Base-by-base conservation (phyloP, 2,113 vertebrate genomes). In the Pangasianodon gigas region DNA sequence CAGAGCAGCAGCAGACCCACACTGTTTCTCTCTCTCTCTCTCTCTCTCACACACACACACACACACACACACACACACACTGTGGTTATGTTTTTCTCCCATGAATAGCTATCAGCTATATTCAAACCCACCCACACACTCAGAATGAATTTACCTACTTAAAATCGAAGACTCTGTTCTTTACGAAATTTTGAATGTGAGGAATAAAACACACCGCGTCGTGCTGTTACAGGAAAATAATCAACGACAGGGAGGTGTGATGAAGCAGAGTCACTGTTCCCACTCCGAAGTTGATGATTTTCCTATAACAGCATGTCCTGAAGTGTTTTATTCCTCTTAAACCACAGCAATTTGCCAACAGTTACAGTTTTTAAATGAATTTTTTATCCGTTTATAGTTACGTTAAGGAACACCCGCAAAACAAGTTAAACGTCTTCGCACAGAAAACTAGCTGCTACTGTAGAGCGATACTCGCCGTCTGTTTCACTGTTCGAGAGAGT, bases 91-190 rank as follows among this genome's bases (percentile, higher is more conserved):
- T 84, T 85, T 65, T 87, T 41, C 74, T 87, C 44, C 81, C 90
- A 87, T 46, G 74, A 74, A 84, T 84, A 89, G 84, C 88, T 82
- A 82, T 52, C 88, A 87, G 90, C 88, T 79, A 85, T 89, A 86
- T 84, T 86, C 82, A 26, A 91, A 88, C 84, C 80, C 90, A 81
- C 90, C 87, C 87, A 91, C 87, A 89, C 87, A 86, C 90, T 41
- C 41, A 0, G 69, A 41, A 74, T 41, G 69, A 74, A 19, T 37
- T 74, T 7, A 8, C 32, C 32, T 2, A 3, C 6, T 19, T 41
- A 41, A 19, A 74, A 37, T 26, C 18, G 0, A 37, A 71, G 4
- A 2, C 32, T 71, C 14, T 74, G 21, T 41, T 8, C 32, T 74
- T 74, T 9, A 74, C 6, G 18, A 6, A 37, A 16, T 14, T 16